These are phyloP conservation scores for Pheucticus melanocephalus DNA, from an alignment of 2,113 vertebrate genomes.

Conservation along the genomic window DNA sequence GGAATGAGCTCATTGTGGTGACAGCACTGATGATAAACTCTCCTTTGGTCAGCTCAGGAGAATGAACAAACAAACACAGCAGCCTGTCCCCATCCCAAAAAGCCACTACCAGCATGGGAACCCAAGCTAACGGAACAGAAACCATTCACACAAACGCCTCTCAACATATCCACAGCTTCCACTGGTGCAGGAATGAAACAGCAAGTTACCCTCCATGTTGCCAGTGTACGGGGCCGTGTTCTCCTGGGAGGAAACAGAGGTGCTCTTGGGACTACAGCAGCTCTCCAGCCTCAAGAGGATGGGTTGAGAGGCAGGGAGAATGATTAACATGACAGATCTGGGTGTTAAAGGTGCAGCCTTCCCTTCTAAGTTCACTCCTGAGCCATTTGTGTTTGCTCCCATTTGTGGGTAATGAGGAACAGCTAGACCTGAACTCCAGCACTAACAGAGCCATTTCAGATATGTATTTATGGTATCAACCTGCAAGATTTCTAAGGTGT, in stretches of 20 bases:
- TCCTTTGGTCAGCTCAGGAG: conserved; percentile 43
- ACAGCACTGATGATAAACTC: neutral
- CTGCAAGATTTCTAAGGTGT: neutral
- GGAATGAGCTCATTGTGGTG: conserved; percentile 37
- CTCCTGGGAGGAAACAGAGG: conserved; percentile 15
- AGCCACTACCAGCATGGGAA: neutral
- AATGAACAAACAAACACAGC: conserved; percentile 9
- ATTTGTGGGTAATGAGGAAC: neutral
- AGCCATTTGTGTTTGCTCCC: neutral
- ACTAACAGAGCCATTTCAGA: neutral
- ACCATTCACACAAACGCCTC: conserved; percentile 33
- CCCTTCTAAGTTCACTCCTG: conserved; percentile 29
- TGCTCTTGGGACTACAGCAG: conserved; percentile 6
- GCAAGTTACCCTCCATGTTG: neutral
- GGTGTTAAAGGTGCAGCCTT: conserved; percentile 72
- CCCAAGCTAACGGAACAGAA: conserved; percentile 4
- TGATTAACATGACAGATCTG: conserved; percentile 50
- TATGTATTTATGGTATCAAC: neutral
- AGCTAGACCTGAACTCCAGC: neutral
- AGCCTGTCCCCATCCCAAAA: neutral
- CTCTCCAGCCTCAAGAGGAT: conserved; percentile 57
- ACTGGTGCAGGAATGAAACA: neutral
- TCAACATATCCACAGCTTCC: conserved; percentile 55
- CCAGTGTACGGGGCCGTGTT: neutral
- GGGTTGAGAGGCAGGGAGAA: conserved; percentile 66